Base-by-base conservation (phyloP, 2,797 vertebrate genomes). In the Macrochelys suwanniensis region DNA sequence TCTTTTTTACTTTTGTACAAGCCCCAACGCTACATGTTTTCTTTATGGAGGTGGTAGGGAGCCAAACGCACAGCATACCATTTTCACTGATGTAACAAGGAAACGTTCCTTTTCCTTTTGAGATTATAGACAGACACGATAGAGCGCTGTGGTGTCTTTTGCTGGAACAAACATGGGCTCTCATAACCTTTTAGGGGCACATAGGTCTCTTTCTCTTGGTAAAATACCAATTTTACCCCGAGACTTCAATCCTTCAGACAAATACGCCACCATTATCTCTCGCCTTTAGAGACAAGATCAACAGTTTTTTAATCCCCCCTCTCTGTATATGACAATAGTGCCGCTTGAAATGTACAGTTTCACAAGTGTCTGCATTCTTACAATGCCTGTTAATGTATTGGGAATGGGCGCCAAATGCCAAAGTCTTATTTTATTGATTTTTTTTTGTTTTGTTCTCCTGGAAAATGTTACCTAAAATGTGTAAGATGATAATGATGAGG, bases 61-160 rank as follows among this genome's bases (percentile, higher is more conserved):
- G 59, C 42, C 61, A 65, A 92, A 21, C 49, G 80, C 47, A 7
- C 33, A 50, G 49, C 53, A 50, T 47, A 82, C 31, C 25, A 26
- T 93, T 96, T 92, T 90, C 87, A 78, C 45, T 92, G 85, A 95
- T 45, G 95, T 89, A 94, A 88, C 89, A 89, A 96, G 93, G 96
- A 97, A 97, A 93, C 76, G 57, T 57, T 89, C 33, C 31, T 82
- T 97, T 97, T 94, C 95, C 80, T 74, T 94, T 94, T 33, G 54
- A 90, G 93, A 96, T 95, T 96, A 94, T 28, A 77, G 19, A 88
- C 19, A 83, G 91, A 94, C 57, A 93, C 74, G 42, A 74, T 2
- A n/a, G 88, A 95, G 8, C 5, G 3, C 80, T 91, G 87, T 59
- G 28, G 68, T 90, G n/a, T 92, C n/a, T 82, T 95, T 51, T 92